Base-by-base conservation (phyloP, 1,140 invertebrate genomes). In the Polyergus mexicanus region DNA sequence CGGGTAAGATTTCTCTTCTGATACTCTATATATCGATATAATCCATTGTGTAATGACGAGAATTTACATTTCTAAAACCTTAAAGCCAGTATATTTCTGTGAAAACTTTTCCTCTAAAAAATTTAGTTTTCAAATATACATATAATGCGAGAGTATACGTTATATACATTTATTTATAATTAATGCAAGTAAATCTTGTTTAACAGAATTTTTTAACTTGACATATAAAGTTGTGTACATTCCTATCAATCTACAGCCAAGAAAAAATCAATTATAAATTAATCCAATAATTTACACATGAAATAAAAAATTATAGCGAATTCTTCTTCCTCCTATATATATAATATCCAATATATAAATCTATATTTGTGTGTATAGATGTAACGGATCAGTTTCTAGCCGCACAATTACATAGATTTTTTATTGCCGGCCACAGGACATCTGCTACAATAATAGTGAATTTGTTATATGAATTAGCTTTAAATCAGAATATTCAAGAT, bases 401-500 rank as follows among this genome's bases (percentile, higher is more conserved):
- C n/a, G 1, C n/a, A 5, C 10, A 68, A 44, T 0, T 41, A 22
- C 25, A 25, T 22, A 13, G 3, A 13, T 3, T 68, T n/a, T 41
- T 68, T 13, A 13, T 22, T 11, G 38, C 65, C n/a, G n/a, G 10
- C 4, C 22, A 25, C 11, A 38, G 44, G 0, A 25, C 35, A 0
- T 22, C 65, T 68, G 10, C 38, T 22, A 3, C 1, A 41, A 68
- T 38, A 22, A 44, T 68, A 25, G 5, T 10, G 22, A 41, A 68
- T 2, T 2, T 38, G 22, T 25, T 68, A 6, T 68, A 68, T 16
- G 65, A 68, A 68, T 41, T 68, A 22, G 65, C 38, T 68, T 41
- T 68, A 41, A 22, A 44, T 68, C 38, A 41, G 25, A 22, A n/a
- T 41, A 68, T 68, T 66, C 63, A 66, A 66, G 19, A 66, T 7